These are phyloP conservation scores for Tapirus indicus DNA, from an alignment of 2,797 vertebrate genomes.

Conservation along the genomic window DNA sequence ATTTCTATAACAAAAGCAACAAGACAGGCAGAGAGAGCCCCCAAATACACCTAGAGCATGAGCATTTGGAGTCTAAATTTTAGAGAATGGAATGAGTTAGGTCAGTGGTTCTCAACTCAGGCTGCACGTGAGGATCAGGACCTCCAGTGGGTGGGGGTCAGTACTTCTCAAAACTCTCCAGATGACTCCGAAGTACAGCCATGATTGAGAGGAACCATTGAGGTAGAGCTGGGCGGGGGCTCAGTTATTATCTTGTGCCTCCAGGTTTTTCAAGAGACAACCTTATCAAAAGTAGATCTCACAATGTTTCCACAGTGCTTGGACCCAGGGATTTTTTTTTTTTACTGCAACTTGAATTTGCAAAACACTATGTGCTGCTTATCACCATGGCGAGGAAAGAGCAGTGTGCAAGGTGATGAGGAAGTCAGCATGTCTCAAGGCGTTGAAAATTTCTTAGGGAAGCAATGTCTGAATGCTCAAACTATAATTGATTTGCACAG, in stretches of 20 bases:
- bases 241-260: background rate
- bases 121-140: background rate
- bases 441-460: background rate
- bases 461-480: too few relatives aligned
- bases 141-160: background rate
- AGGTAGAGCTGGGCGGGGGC: too few relatives aligned
- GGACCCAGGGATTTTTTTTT: background rate
- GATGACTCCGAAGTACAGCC: background rate
- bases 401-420: too few relatives aligned
- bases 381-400: background rate
- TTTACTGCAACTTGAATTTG: background rate
- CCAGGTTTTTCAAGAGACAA: background rate
- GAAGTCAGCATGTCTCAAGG: too few relatives aligned
- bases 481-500: background rate
- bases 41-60: background rate
- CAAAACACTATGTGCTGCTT: background rate
- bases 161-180: background rate
- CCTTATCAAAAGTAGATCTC: background rate
- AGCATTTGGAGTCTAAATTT: background rate
- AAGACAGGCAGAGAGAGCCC: background rate
- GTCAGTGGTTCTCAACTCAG: background rate
- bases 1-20: background rate
- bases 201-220: background rate
- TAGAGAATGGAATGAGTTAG: background rate
- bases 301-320: background rate